Evolutionary conservation across 2,888 invertebrate genomes (phyloP).

Genomic region (Leistus spinibarbis): DNA sequence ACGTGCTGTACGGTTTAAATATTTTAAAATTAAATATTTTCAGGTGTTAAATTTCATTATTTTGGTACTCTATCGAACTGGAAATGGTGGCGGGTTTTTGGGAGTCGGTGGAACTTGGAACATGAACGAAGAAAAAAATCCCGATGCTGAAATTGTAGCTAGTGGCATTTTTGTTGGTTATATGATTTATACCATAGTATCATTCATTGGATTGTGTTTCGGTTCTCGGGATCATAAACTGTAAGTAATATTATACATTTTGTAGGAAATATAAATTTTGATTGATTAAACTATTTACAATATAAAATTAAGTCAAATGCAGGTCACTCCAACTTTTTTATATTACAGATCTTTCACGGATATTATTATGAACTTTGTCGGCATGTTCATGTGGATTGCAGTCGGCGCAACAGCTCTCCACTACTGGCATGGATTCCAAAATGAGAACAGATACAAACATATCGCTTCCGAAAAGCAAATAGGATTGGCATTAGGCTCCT

Average conservation of each 20-base stretch:
- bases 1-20: neutral
- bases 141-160: constrained; percentile 86
- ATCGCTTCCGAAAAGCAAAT: constrained; percentile 79
- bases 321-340: constrained; percentile 6
- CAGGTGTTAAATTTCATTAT: constrained; percentile 84
- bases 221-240: constrained; percentile 79
- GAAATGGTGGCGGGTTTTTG: constrained; percentile 81
- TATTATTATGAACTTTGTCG: constrained; percentile 86
- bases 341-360: constrained; percentile 73
- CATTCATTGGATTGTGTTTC: constrained; percentile 76
- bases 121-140: constrained; percentile 84
- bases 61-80: constrained; percentile 79
- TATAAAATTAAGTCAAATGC: too few relatives aligned
- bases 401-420: constrained; percentile 86
- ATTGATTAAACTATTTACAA: too few relatives aligned
- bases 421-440: constrained; percentile 87
- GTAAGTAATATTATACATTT: constrained; percentile 54
- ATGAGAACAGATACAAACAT: constrained; percentile 76
- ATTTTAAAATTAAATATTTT: constrained; percentile 46
- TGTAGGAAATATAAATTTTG: too few relatives aligned
- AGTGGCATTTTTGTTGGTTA: constrained; percentile 87
- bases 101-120: constrained; percentile 92
- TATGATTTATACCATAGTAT: constrained; percentile 81
- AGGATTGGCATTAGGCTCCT: constrained; percentile 79
- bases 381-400: constrained; percentile 82